Evolutionary conservation across 2,797 vertebrate genomes (phyloP), one percentile per base, ranked within the genome.

Genomic region (Otus scops): DNA sequence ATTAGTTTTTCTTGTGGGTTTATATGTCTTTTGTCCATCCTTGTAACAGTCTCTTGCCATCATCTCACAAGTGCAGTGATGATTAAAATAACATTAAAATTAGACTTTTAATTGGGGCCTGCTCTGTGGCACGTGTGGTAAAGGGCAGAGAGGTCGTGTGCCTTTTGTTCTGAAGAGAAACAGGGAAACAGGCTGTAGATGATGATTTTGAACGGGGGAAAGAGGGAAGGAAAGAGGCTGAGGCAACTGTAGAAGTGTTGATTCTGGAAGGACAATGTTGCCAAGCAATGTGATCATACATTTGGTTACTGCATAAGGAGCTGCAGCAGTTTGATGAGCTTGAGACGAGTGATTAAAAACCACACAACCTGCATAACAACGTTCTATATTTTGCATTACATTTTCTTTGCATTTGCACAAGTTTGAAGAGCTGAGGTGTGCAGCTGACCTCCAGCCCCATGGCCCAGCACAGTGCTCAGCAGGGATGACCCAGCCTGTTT

Each of bases 11-110:
- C 95, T 92, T 84, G 43, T 78, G 88, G 61, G 45, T 80, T 83
- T 88, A 54, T 57, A 59, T 63, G 90, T 92, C 88, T 97, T 94
- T 94, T 95, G 93, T 95, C 96, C 92, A 94, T 75, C 78, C 78
- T 78, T 83, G 51, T 92, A 85, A 85, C 27, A 82, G 34, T 70
- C 61, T 89, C 64, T 75, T 84, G 57, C 54, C 73, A 48, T 92
- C 78, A 85, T 78, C 38, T 95, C 91, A 48, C 41, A 78, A 94
- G n/a, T 51, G 57, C 88, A 78, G 28, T 22, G 61, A 91, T 81
- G 61, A 82, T 53, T 83, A 81, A 92, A 91, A 59, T 64, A 89
- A 81, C 30, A 60, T 51, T 83, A 88, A 91, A 92, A 83, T 45
- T 45, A 85, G 68, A 83, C 68, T 82, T 82, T n/a, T 91, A 83